Percentiles rank a stretch among this genome's conserved stretches.
Evolutionary conservation across 1,140 invertebrate species (phyloP).

Genomic region (Sinella curviseta): DNA sequence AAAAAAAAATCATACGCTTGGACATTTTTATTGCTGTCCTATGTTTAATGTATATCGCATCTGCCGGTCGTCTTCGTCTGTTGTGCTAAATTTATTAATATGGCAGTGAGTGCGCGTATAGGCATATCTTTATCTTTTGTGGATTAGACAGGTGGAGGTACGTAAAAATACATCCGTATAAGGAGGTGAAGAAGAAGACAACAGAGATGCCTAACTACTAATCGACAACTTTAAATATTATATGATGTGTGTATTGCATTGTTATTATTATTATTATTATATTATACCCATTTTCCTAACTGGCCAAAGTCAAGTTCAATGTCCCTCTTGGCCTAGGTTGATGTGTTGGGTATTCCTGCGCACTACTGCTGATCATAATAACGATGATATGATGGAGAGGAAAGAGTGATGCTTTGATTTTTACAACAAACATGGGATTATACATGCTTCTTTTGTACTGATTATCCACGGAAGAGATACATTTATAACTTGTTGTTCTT

Average conservation of each 20-base stretch:
- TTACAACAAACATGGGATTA: background rate
- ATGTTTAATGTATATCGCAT: too few species aligned
- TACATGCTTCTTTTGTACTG: background rate
- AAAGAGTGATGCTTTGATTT: background rate
- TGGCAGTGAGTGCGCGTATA: too few species aligned
- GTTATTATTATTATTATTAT: background rate
- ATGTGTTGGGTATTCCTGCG: too few species aligned
- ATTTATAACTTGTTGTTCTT: background rate
- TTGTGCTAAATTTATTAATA: too few species aligned
- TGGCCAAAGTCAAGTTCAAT: constrained; percentile 25
- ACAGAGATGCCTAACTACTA: too few species aligned
- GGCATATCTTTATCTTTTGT: background rate
- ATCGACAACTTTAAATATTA: background rate
- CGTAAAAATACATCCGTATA: background rate
- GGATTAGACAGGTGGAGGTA: too few species aligned
- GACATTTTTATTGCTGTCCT: too few species aligned
- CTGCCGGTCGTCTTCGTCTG: too few species aligned
- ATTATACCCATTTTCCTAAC: constrained; percentile 4
- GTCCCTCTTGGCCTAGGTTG: constrained; percentile 2
- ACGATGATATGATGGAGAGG: too few species aligned
- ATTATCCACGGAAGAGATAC: too few species aligned
- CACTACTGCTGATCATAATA: too few species aligned
- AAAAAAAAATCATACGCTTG: too few species aligned
- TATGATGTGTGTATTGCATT: background rate
- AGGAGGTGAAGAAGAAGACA: background rate